These are phyloP conservation scores for Chlorodrepanis virens DNA, from an alignment of 2,113 vertebrate genomes.

Conservation along the genomic window DNA sequence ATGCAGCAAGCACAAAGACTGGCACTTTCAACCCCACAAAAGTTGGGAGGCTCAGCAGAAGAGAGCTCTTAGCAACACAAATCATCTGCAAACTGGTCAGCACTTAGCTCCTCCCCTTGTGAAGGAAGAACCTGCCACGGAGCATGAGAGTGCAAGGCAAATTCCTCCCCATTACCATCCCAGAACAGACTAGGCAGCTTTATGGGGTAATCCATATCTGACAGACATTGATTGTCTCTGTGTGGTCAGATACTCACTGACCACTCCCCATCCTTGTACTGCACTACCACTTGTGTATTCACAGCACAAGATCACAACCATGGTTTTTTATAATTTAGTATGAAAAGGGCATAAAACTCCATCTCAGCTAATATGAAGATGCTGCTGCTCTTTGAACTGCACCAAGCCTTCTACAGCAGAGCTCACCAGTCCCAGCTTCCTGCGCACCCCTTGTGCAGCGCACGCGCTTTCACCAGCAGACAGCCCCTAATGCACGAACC, in stretches of 20 bases:
- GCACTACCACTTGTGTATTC: background rate
- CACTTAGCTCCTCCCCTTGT: background rate
- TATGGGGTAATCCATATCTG: background rate
- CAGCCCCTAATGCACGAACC: background rate
- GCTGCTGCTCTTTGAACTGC: background rate
- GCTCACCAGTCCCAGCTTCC: background rate
- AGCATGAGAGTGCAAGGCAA: background rate
- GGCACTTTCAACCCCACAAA: background rate
- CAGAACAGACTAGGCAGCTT: background rate
- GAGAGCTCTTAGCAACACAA: background rate
- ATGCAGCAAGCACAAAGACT: background rate
- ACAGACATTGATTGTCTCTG: background rate
- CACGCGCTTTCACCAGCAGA: background rate
- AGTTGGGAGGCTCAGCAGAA: background rate
- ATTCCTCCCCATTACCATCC: background rate
- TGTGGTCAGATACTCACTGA: background rate
- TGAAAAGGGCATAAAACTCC: background rate
- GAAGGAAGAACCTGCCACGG: background rate
- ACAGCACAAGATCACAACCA: background rate
- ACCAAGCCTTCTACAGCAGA: background rate
- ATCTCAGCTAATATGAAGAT: background rate
- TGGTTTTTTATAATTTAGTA: accelerated
- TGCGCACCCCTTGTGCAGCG: background rate
- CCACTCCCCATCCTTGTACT: background rate
- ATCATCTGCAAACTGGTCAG: background rate